These are phyloP conservation scores for Pristionchus maxplancki DNA, from an alignment of 2,888 invertebrate species.

Conservation along the genomic window DNA sequence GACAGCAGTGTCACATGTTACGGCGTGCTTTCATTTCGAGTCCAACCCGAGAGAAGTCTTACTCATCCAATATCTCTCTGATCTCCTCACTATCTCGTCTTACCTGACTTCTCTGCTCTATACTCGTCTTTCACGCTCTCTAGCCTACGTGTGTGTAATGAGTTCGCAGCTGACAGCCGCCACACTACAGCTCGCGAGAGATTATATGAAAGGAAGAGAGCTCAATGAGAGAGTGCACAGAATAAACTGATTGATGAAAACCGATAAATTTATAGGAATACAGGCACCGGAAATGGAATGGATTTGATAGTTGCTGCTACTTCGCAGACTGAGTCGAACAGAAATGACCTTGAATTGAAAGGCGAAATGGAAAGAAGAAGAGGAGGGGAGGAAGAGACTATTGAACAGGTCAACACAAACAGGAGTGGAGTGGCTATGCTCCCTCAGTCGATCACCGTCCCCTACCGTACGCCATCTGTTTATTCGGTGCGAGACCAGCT, in stretches of 20 bases:
- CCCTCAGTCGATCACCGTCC: not conserved
- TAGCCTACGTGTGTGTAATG: conserved; percentile 29
- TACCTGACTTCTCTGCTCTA: not conserved
- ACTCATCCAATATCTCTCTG: conserved; percentile 2
- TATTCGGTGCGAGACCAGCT: not conserved
- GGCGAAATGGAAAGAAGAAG: conserved; percentile 16
- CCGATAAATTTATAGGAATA: not conserved
- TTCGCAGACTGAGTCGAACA: not conserved
- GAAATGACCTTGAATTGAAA: conserved; percentile 24
- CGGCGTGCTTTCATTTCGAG: conserved; percentile 21
- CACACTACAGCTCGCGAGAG: not conserved
- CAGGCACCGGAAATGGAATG: not conserved
- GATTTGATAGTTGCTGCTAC: not conserved
- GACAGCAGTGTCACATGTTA: conserved; percentile 38
- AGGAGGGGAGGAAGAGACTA: conserved; percentile 5
- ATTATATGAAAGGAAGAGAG: not conserved
- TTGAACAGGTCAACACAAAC: conserved; percentile 32
- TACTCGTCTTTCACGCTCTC: not conserved
- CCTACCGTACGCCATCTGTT: not conserved
- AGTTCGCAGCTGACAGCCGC: conserved; percentile 34
- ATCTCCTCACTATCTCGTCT: not conserved
- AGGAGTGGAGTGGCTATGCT: not conserved
- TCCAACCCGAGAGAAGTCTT: not conserved
- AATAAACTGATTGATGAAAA: not conserved
- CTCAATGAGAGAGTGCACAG: not conserved